Conservation (phyloP, 2,888 invertebrate species). For the Clanis bilineata region DNA sequence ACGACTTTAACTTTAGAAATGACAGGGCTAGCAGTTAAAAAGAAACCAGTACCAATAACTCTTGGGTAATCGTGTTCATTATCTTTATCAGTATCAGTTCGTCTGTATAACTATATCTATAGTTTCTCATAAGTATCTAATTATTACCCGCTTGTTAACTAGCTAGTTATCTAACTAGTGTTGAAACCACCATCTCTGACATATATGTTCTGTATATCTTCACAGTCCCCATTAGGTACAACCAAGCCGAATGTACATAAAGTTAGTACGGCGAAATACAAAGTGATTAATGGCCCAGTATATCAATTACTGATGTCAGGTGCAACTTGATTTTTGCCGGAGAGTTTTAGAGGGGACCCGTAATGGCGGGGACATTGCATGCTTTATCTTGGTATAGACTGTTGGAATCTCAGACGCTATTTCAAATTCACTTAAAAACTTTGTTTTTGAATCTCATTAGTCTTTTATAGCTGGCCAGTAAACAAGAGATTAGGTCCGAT, state of each 20-base stretch:
- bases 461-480: too few species aligned
- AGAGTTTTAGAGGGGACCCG: slow-evolving; percentile 41
- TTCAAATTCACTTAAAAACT: background rate
- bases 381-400: slow-evolving; percentile 45
- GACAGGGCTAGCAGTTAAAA: too few species aligned
- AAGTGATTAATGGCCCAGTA: slow-evolving; percentile 71
- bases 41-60: too few species aligned
- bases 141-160: too few species aligned
- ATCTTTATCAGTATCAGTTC: too few species aligned
- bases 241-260: background rate
- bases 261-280: slow-evolving; percentile 38
- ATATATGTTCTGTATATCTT: background rate
- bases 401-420: slow-evolving; percentile 25
- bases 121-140: too few species aligned
- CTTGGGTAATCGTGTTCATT: too few species aligned
- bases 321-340: slow-evolving; percentile 65
- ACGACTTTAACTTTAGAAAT: too few species aligned
- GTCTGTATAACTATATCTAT: too few species aligned
- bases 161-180: too few species aligned
- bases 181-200: background rate
- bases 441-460: too few species aligned
- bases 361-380: slow-evolving; percentile 54
- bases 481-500: too few species aligned
- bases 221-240: background rate
- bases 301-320: slow-evolving; percentile 76